Conservation (phyloP, 2,113 vertebrate genomes). For the Leptosomus discolor region DNA sequence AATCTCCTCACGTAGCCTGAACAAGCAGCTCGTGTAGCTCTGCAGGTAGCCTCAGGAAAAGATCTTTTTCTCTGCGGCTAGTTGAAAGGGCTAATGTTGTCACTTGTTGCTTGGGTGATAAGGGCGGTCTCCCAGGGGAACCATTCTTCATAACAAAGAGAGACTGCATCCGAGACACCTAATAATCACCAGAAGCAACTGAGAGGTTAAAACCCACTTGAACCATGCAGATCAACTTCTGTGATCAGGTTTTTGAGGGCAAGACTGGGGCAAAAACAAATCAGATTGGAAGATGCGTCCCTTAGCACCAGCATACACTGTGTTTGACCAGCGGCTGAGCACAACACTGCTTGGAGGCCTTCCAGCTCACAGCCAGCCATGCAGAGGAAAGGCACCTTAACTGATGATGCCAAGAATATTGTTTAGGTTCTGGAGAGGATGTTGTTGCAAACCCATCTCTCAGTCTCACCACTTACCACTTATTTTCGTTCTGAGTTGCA, state of each 20-base stretch:
- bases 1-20: neutral
- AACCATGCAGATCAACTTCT: neutral
- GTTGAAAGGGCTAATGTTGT: neutral
- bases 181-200: neutral
- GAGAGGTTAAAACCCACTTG: neutral
- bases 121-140: neutral
- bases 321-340: rapidly evolving
- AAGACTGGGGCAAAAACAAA: neutral
- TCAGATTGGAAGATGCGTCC: neutral
- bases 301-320: neutral
- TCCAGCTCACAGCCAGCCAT: neutral
- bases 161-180: neutral
- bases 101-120: neutral
- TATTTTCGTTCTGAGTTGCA: conserved; percentile 40
- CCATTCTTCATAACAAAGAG: neutral
- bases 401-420: conserved; percentile 1
- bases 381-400: neutral
- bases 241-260: neutral
- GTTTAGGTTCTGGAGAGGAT: conserved; percentile 52
- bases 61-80: neutral
- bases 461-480: conserved; percentile 14
- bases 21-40: neutral
- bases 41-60: neutral
- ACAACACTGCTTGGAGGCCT: neutral
- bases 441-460: neutral